Evolutionary conservation across 2,113 vertebrate genomes (phyloP).

Genomic region (Clarias batrachus): DNA sequence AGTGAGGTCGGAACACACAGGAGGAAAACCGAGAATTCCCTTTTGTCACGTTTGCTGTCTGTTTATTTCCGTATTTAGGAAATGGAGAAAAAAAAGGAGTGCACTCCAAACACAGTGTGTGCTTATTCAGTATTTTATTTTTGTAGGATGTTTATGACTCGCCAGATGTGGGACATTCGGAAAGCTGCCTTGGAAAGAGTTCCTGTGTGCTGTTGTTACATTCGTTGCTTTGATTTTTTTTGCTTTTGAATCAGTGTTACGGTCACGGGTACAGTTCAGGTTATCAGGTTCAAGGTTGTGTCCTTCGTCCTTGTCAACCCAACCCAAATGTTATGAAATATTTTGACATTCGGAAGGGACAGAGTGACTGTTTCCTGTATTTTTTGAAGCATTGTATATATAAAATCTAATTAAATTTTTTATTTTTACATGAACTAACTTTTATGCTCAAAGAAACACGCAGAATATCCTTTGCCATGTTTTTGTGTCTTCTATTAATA

Average conservation of each 20-base stretch:
- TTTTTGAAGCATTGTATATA: background rate
- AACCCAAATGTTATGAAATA: background rate
- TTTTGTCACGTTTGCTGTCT: background rate
- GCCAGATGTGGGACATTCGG: background rate
- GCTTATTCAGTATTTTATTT: background rate
- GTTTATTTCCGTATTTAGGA: background rate
- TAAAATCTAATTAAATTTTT: background rate
- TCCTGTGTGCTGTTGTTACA: background rate
- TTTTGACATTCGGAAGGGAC: background rate
- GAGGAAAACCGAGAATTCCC: background rate
- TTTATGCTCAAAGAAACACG: background rate
- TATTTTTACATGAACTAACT: background rate
- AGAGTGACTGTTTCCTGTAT: background rate
- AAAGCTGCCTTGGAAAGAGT: background rate
- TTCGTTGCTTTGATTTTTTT: background rate
- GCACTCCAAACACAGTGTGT: background rate
- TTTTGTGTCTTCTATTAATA: background rate
- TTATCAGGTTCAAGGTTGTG: conserved; percentile 14
- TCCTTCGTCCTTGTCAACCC: background rate
- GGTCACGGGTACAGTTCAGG: background rate
- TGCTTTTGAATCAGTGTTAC: background rate
- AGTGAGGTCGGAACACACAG: background rate
- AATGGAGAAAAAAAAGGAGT: conserved; percentile 1
- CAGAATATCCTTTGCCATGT: background rate
- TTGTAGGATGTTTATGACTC: background rate